Conservation (phyloP, 1,140 invertebrate genomes). For the Drosophila kepulauana region DNA sequence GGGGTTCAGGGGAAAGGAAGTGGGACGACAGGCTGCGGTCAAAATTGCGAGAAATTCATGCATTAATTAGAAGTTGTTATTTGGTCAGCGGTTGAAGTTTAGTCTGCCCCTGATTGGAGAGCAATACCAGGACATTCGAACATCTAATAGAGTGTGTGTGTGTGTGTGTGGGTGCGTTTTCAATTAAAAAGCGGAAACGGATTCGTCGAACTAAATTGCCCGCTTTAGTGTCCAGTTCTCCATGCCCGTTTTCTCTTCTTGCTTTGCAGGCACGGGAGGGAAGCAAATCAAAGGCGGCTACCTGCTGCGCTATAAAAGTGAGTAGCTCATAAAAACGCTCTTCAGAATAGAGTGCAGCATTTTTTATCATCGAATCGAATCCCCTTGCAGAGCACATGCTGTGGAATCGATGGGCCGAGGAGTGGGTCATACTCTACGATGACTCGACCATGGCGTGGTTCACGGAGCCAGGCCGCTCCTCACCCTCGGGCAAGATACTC, state of each 20-base stretch:
- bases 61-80: conserved; percentile 54
- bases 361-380: neutral
- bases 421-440: conserved; percentile 92
- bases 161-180: conserved; percentile 12
- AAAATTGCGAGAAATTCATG: conserved; percentile 24
- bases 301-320: conserved; percentile 88
- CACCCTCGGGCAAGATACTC: conserved; percentile 85
- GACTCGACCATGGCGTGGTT: conserved; percentile 93
- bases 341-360: neutral
- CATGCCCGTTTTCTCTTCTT: conserved; percentile 53
- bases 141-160: neutral
- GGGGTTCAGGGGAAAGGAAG: neutral
- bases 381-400: conserved; percentile 88
- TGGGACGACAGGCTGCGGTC: neutral
- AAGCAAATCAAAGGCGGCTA: conserved; percentile 89
- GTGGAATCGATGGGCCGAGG: conserved; percentile 92
- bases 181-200: conserved; percentile 38
- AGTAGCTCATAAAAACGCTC: conserved; percentile 78
- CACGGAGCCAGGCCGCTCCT: conserved; percentile 85
- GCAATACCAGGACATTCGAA: conserved; percentile 20
- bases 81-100: conserved; percentile 1
- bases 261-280: conserved; percentile 87
- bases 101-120: conserved; percentile 35
- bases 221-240: neutral
- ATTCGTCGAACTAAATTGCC: conserved; percentile 5